A percentile compares a stretch with the other conserved stretches of the same genome.
phyloP scores from a whole-genome alignment of 2,797 vertebrate genomes.

The Sciurus carolinensis region DNA sequence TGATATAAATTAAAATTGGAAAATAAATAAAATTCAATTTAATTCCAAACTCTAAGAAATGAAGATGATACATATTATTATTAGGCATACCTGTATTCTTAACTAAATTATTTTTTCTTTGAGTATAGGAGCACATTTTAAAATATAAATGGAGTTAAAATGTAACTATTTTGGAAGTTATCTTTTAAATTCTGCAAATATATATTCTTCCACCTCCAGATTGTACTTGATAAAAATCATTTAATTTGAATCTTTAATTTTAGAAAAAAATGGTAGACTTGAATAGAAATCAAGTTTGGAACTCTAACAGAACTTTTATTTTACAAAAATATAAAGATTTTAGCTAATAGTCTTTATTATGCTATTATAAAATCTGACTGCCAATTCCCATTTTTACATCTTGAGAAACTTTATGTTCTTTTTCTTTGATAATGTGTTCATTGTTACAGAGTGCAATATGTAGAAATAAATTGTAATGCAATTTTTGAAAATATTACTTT shows the following conservation, averaged over 20 bases:
- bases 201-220: not conserved
- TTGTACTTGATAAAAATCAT: not conserved
- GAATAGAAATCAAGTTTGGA: not conserved
- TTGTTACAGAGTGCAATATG: not conserved
- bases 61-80: not conserved
- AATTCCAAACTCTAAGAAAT: not conserved
- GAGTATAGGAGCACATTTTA: not conserved
- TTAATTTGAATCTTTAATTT: not conserved
- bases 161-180: not conserved
- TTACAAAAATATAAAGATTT: not conserved
- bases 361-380: not conserved
- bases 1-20: not conserved
- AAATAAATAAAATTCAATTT: constrained; percentile 31
- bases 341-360: not conserved
- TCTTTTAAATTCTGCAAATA: not conserved
- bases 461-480: not conserved
- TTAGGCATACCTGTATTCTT: not conserved
- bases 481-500: not conserved
- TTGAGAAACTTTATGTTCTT: not conserved
- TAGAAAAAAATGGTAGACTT: not conserved
- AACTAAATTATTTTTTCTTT: not conserved
- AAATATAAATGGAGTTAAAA: not conserved
- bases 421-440: not conserved
- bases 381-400: not conserved
- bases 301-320: not conserved